Percentiles rank a stretch among this genome's conserved stretches.
Conservation (phyloP, 2,113 vertebrate species). For the Polypterus senegalus region DNA sequence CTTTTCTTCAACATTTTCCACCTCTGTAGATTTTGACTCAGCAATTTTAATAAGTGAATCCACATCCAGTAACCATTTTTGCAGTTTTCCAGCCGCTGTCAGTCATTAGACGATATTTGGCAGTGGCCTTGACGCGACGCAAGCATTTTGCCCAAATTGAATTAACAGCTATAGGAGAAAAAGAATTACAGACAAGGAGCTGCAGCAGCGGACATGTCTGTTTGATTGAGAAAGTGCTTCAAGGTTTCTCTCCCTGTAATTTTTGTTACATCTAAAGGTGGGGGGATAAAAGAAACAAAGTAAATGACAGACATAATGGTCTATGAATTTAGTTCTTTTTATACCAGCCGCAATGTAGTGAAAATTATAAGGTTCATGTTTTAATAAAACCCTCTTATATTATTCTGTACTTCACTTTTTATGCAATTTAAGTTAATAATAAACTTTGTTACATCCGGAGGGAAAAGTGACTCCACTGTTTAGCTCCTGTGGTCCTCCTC, state of each 20-base stretch:
- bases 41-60: too few species aligned
- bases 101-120: too few species aligned
- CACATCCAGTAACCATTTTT: too few species aligned
- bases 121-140: too few species aligned
- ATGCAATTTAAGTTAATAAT: conserved; percentile 22
- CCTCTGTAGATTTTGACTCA: too few species aligned
- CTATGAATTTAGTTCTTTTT: conserved; percentile 24
- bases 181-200: conserved; percentile 7
- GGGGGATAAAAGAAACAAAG: background rate
- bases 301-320: too few species aligned
- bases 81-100: too few species aligned
- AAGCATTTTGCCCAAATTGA: too few species aligned
- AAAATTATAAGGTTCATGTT: conserved; percentile 31
- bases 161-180: too few species aligned
- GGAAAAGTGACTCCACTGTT: conserved; percentile 28
- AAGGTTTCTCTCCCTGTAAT: conserved; percentile 4
- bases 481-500: conserved; percentile 26
- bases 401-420: conserved; percentile 29
- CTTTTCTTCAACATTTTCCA: too few species aligned
- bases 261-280: conserved; percentile 1
- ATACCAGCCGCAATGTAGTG: conserved; percentile 13
- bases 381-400: conserved; percentile 3
- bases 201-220: conserved; percentile 6
- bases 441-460: conserved; percentile 22
- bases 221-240: background rate